Evolutionary conservation across 1,140 invertebrate species (phyloP).

Genomic region (Elysia chlorotica): DNA sequence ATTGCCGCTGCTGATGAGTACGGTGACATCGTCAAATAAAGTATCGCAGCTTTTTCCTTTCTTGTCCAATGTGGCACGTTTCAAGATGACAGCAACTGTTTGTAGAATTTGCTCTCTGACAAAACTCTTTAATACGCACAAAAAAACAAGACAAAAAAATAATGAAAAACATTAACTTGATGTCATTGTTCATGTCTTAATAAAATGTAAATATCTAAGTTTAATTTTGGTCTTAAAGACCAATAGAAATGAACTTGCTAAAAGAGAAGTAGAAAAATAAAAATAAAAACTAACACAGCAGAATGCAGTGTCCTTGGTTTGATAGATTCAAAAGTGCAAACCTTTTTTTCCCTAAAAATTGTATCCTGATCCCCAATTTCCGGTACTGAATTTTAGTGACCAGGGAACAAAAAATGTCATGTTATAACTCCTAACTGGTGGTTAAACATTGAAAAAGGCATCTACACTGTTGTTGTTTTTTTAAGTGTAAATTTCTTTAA

Average conservation of each 20-base stretch:
- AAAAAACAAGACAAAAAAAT: no score
- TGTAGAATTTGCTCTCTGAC: conserved; percentile 64
- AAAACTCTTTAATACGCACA: conserved; percentile 57
- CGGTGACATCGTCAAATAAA: conserved; percentile 77
- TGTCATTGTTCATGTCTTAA: no score
- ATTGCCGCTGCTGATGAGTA: conserved; percentile 72
- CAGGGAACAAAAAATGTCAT: no score
- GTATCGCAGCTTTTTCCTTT: conserved; percentile 71
- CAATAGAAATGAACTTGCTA: neutral
- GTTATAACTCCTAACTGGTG: no score
- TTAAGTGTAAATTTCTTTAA: neutral
- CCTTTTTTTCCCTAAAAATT: no score
- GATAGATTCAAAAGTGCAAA: no score
- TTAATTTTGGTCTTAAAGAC: neutral
- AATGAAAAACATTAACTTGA: no score
- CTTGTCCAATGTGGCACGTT: conserved; percentile 78
- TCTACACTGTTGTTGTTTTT: neutral
- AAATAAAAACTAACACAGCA: neutral
- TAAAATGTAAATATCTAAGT: no score
- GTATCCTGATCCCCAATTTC: no score
- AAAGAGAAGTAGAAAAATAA: neutral
- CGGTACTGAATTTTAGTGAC: no score
- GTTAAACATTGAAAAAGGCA: no score
- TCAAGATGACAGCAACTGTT: conserved; percentile 83
- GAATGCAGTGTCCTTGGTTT: neutral